phyloP scores from a whole-genome alignment of 1,140 invertebrate species.

The Diachasma alloeum region DNA sequence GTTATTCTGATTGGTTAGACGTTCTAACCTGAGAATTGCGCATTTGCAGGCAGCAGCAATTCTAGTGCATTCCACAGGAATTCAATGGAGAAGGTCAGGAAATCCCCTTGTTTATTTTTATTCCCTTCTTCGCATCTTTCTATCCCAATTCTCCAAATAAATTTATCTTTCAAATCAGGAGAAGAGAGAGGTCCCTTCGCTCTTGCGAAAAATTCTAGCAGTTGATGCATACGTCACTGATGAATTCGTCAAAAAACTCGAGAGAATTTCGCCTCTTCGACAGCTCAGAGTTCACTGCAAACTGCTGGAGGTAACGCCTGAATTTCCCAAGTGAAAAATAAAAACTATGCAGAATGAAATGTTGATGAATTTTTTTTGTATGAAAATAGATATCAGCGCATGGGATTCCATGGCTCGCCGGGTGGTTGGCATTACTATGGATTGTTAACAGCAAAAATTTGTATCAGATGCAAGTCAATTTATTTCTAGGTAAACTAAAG shows the following conservation, averaged over 20 bases:
- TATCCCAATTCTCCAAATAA: neutral
- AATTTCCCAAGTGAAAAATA: neutral
- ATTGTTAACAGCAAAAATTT: constrained; percentile 71
- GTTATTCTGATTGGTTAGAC: too few species aligned
- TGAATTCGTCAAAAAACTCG: constrained; percentile 68
- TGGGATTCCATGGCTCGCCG: constrained; percentile 85
- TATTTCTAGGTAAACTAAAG: constrained; percentile 75
- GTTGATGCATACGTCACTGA: constrained; percentile 73
- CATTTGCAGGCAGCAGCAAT: too few species aligned
- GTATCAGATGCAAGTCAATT: constrained; percentile 85
- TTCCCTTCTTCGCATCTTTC: neutral
- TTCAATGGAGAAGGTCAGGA: neutral
- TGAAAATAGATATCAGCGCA: constrained; percentile 80
- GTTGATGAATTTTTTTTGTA: neutral
- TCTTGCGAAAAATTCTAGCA: constrained; percentile 67
- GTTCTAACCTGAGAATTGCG: too few species aligned
- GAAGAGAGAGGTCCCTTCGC: constrained; percentile 67
- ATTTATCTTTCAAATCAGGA: constrained; percentile 24
- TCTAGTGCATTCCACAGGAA: neutral
- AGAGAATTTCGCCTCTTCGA: constrained; percentile 68
- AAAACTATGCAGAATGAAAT: neutral
- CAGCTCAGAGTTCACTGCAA: constrained; percentile 72
- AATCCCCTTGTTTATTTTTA: neutral
- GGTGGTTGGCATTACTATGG: constrained; percentile 79
- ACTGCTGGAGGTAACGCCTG: constrained; percentile 71